Percentiles rank a stretch among this genome's conserved stretches.
Evolutionary conservation across 1,140 invertebrate genomes (phyloP).

Genomic region (Eufriesea mexicana): DNA sequence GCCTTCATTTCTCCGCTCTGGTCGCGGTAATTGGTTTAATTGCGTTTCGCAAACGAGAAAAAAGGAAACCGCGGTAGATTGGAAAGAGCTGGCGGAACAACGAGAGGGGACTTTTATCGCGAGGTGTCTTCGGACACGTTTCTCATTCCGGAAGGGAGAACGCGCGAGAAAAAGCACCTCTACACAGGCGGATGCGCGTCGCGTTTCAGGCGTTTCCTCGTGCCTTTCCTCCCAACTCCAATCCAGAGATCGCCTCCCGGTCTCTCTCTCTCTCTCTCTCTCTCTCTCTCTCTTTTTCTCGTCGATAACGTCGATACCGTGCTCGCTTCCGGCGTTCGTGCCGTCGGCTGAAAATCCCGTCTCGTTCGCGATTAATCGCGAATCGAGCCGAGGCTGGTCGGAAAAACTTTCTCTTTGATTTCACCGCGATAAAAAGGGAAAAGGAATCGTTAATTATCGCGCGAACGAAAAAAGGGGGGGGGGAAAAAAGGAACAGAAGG

Average conservation of each 20-base stretch:
- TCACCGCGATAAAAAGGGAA: slow-evolving; percentile 14
- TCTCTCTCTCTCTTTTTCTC: too few relatives aligned
- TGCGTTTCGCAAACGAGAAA: slow-evolving; percentile 70
- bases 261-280: too few relatives aligned
- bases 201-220: not conserved
- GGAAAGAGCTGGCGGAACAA: slow-evolving; percentile 41
- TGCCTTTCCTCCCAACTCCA: not conserved
- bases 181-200: not conserved
- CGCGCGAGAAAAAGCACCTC: not conserved
- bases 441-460: slow-evolving; percentile 30
- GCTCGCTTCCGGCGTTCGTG: not conserved
- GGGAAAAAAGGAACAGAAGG: too few relatives aligned
- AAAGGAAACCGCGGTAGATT: slow-evolving; percentile 36
- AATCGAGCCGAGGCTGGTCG: slow-evolving; percentile 3
- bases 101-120: slow-evolving; percentile 28
- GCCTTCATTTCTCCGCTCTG: slow-evolving; percentile 76
- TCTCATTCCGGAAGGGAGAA: not conserved
- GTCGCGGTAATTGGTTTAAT: slow-evolving; percentile 81
- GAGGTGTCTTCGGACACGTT: slow-evolving; percentile 7
- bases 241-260: not conserved
- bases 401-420: slow-evolving; percentile 19
- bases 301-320: not conserved
- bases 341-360: not conserved
- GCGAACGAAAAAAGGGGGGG: not conserved
- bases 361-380: not conserved